These are phyloP conservation scores for Intellagama lesueurii DNA, from an alignment of 2,797 vertebrate genomes.

Conservation along the genomic window DNA sequence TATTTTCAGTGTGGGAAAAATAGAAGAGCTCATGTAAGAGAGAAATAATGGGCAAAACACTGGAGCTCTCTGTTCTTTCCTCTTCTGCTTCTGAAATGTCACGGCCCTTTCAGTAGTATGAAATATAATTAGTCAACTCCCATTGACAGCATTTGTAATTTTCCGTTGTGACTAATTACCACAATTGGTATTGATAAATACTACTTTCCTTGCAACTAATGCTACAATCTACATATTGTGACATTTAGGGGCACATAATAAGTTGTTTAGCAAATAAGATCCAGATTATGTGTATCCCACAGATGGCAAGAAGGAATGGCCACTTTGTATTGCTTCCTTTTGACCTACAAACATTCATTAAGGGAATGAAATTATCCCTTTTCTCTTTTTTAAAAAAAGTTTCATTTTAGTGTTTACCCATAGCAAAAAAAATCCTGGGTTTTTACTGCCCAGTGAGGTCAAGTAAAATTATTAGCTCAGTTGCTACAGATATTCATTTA, in stretches of 20 bases:
- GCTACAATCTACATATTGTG: slow-evolving; percentile 35
- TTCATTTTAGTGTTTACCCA: not conserved
- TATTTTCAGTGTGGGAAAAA: not conserved
- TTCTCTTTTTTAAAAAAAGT: not conserved
- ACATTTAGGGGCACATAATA: slow-evolving; percentile 28
- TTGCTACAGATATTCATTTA: not conserved
- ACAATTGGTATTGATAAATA: slow-evolving; percentile 39
- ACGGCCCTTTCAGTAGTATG: not conserved
- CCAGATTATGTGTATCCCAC: not conserved
- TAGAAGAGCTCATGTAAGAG: not conserved
- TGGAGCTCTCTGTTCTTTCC: not conserved
- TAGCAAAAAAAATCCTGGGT: not conserved
- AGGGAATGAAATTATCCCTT: not conserved
- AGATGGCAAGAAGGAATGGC: slow-evolving; percentile 40
- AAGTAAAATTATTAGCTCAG: not conserved
- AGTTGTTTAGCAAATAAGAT: slow-evolving; percentile 54
- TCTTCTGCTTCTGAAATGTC: not conserved
- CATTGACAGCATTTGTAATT: slow-evolving; percentile 32
- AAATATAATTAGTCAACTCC: slow-evolving; percentile 35
- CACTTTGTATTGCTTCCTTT: slow-evolving; percentile 43
- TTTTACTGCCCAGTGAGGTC: not conserved
- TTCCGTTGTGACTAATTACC: slow-evolving; percentile 52
- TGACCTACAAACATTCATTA: slow-evolving; percentile 29
- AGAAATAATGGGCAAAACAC: not conserved
- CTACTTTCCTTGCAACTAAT: slow-evolving; percentile 51